A percentile compares a stretch with the other conserved stretches of the same genome.
Conservation (phyloP, 2,888 invertebrate species). For the Cacoxenus indagator region DNA sequence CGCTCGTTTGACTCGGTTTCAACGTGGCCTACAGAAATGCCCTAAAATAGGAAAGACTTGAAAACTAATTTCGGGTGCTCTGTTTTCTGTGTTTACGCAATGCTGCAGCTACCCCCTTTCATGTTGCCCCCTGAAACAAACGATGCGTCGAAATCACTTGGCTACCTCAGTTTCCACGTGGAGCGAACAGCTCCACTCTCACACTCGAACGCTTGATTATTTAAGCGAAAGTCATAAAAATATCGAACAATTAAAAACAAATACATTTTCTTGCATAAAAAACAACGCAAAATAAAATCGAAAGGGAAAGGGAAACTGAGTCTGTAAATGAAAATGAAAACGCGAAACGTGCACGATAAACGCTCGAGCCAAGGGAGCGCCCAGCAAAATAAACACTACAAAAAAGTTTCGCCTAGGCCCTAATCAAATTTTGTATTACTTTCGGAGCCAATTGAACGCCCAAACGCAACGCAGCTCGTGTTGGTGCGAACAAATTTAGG, state of each 20-base stretch:
- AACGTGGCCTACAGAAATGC: constrained; percentile 51
- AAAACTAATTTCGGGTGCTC: background rate
- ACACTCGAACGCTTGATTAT: background rate
- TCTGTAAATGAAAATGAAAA: background rate
- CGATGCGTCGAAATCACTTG: background rate
- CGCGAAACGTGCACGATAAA: background rate
- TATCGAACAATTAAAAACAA: constrained; percentile 21
- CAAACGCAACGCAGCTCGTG: no score
- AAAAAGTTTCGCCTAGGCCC: constrained; percentile 15
- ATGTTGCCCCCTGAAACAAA: background rate
- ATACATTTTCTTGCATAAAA: constrained; percentile 9
- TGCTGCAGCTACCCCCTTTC: background rate
- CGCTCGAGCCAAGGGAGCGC: background rate
- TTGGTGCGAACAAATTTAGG: no score
- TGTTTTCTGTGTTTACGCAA: background rate
- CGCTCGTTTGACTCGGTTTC: constrained; percentile 61
- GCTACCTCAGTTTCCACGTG: background rate
- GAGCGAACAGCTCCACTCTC: background rate
- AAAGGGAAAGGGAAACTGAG: constrained; percentile 11
- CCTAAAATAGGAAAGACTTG: background rate
- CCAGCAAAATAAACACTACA: background rate
- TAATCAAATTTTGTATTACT: no score
- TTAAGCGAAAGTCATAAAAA: constrained; percentile 22
- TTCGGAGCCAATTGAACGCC: no score
- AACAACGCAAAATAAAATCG: background rate